These are phyloP conservation scores for Melanaphis sacchari DNA, from an alignment of 1,140 invertebrate species.

Conservation along the genomic window DNA sequence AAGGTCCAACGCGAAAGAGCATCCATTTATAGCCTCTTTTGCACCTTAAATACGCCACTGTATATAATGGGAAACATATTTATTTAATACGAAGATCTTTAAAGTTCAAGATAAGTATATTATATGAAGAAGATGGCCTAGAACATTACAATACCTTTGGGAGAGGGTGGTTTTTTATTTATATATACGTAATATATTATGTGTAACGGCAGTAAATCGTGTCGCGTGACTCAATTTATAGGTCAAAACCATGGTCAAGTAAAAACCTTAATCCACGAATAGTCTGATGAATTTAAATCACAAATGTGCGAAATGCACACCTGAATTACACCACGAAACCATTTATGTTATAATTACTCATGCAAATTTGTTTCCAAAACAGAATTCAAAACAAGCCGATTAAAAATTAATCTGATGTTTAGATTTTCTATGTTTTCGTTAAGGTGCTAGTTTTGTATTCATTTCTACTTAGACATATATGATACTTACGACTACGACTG, in stretches of 20 bases:
- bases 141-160: not conserved
- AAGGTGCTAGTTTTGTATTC: not conserved
- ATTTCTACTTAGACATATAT: not conserved
- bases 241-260: not conserved
- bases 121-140: not conserved
- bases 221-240: conserved; percentile 44
- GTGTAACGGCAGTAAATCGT: not conserved
- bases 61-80: not conserved
- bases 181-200: not conserved
- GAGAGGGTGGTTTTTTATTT: not conserved
- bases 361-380: not conserved
- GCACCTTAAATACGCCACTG: not conserved
- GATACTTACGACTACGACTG: not conserved
- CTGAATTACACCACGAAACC: not conserved
- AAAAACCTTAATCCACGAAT: not conserved
- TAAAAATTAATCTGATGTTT: not conserved
- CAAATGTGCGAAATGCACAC: not conserved
- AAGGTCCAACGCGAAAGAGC: not conserved
- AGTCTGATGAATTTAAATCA: conserved; percentile 12
- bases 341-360: not conserved
- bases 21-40: not conserved
- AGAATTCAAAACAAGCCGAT: not conserved
- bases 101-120: not conserved
- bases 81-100: not conserved
- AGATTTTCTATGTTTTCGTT: not conserved